Percentiles rank a stretch among this genome's conserved stretches.
Evolutionary conservation across 2,888 invertebrate genomes (phyloP).

Genomic region (Xestoiulus laeticollis): DNA sequence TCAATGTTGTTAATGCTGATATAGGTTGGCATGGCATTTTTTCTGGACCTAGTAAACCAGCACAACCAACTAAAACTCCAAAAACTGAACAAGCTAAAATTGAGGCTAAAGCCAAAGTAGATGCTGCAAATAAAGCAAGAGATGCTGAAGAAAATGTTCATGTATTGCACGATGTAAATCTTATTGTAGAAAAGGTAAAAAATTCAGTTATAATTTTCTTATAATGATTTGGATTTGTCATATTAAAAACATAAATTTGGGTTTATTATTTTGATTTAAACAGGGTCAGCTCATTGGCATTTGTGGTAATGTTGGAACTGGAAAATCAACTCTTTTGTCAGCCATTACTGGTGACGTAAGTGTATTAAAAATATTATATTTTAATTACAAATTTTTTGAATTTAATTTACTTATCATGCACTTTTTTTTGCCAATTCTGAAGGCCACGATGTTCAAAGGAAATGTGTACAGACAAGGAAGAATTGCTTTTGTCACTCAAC

Average conservation of each 20-base stretch:
- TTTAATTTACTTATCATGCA: too few species aligned
- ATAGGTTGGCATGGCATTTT: conserved; percentile 34
- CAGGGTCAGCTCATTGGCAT: conserved; percentile 70
- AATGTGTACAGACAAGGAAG: conserved; percentile 63
- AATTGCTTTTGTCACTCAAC: conserved; percentile 65
- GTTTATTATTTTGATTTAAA: conserved; percentile 52
- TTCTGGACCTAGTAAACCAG: neutral
- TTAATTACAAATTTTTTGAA: conserved; percentile 5
- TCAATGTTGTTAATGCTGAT: conserved; percentile 45
- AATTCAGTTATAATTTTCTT: neutral
- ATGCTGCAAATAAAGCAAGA: neutral
- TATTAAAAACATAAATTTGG: conserved; percentile 38
- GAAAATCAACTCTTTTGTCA: conserved; percentile 70
- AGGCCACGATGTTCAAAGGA: conserved; percentile 59
- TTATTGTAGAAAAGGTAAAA: conserved; percentile 51
- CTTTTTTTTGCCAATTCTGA: neutral
- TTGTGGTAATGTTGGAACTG: conserved; percentile 70
- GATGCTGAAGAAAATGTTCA: neutral
- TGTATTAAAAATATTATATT: neutral
- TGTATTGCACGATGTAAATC: conserved; percentile 42
- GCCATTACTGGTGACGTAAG: conserved; percentile 68
- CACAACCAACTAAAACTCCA: neutral
- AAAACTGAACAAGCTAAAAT: neutral
- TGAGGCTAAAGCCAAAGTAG: neutral
- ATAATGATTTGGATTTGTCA: neutral